Evolutionary conservation across 2,113 vertebrate species (phyloP), one percentile per base, ranked within the genome.

Genomic region (Colossoma macropomum): DNA sequence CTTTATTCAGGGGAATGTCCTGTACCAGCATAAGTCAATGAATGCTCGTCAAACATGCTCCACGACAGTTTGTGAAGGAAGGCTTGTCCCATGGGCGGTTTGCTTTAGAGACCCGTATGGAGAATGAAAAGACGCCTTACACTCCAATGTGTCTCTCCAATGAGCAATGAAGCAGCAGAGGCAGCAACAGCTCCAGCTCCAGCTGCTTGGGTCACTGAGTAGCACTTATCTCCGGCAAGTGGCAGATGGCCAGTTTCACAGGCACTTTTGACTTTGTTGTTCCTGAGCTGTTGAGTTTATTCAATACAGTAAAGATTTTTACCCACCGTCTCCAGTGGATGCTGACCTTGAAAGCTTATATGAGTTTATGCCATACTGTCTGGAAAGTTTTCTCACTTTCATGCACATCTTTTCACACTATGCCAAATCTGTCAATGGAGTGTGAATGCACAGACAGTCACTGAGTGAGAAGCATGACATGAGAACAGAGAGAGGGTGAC

Each of bases 371-470:
- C 63, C 41, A 75, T 52, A 65, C 12, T 75, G 63, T 81, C 75
- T 73, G 56, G 32, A 19, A 63, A 75, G 32, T 76, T 76, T 77
- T 77, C 28, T 70, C 62, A 75, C 80, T 75, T 79, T 74, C 38
- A 32, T 56, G 34, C 75, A 59, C 13, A 16, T 17, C 65, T 79
- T 82, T 82, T 82, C 59, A 79, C 84, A 82, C 70, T 10, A 23
- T 69, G 34, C 75, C 76, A 73, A 65, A 77, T 75, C 76, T 63
- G 85, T 79, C 70, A 65, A 70, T 79, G 52, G 62, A 41, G 80
- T 52, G 80, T 70, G 52, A 86, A 70, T n/a, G 50, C 32, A 60
- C 60, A 77, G 72, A 77, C 63, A 50, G 73, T 83, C 13, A 71
- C 25, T 84, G 60, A 52, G n/a, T 30, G 41, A 60, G n/a, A 69